Evolutionary conservation across 2,888 invertebrate species (phyloP).

Genomic region (Pyrrhosoma nymphula): DNA sequence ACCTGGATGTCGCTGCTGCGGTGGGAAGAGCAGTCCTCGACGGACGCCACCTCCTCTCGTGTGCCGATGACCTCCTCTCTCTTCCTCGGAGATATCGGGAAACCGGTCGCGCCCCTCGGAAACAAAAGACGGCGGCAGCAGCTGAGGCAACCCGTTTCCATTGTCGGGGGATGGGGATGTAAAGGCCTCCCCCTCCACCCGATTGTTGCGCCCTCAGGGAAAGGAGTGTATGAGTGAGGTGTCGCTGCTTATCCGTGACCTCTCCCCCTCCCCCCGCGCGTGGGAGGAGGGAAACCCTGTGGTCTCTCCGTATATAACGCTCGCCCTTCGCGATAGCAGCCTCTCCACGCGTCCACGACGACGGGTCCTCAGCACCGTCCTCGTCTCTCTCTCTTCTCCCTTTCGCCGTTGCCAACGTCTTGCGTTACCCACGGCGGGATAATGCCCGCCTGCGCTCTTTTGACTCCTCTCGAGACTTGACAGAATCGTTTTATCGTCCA

Average conservation of each 20-base stretch:
- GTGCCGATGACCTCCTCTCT: constrained; percentile 56
- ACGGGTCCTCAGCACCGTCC: background rate
- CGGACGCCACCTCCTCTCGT: constrained; percentile 46
- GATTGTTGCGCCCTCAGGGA: no score
- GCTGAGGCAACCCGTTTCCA: background rate
- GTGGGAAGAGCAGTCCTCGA: background rate
- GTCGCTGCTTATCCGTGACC: no score
- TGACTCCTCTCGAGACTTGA: no score
- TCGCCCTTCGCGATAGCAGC: background rate
- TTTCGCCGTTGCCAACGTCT: no score
- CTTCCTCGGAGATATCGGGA: no score
- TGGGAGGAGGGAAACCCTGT: background rate
- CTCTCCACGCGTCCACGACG: background rate
- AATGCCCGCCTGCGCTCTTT: no score
- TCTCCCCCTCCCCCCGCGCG: no score
- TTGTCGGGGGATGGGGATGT: background rate
- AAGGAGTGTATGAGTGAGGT: no score
- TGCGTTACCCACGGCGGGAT: no score
- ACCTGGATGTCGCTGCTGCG: constrained; percentile 30
- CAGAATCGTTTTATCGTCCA: no score
- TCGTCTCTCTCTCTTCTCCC: background rate
- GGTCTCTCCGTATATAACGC: constrained; percentile 45
- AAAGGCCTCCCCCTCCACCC: background rate
- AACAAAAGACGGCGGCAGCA: background rate
- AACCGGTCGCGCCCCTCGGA: constrained; percentile 22